Percentiles rank a stretch among this genome's conserved stretches.
Evolutionary conservation across 2,888 invertebrate genomes (phyloP).

Genomic region (Crocallis elinguaria): DNA sequence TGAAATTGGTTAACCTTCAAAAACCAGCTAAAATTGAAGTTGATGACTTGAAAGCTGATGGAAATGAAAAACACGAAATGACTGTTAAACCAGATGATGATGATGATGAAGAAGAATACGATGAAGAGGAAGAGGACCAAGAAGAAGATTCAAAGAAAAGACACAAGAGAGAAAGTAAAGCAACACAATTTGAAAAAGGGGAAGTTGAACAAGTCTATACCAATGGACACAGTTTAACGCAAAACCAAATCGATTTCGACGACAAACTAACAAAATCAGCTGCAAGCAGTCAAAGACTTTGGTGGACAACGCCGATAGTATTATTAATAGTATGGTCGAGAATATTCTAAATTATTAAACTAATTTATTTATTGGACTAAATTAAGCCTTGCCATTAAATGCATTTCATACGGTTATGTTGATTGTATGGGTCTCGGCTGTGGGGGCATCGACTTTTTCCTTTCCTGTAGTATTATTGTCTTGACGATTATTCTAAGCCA

Average conservation of each 20-base stretch:
- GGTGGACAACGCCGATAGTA: slow-evolving; percentile 51
- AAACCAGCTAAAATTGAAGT: slow-evolving; percentile 43
- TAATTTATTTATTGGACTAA: slow-evolving; percentile 76
- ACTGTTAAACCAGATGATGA: slow-evolving; percentile 37
- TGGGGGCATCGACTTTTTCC: slow-evolving; percentile 39
- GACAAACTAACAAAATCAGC: slow-evolving; percentile 34
- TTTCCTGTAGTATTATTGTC: slow-evolving; percentile 27
- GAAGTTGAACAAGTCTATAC: slow-evolving; percentile 56
- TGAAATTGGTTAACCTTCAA: slow-evolving; percentile 68
- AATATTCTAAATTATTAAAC: slow-evolving; percentile 56
- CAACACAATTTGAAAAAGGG: slow-evolving; percentile 63
- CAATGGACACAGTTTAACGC: slow-evolving; percentile 52
- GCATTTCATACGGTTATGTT: slow-evolving; percentile 63
- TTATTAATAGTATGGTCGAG: slow-evolving; percentile 55
- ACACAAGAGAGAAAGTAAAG: slow-evolving; percentile 61
- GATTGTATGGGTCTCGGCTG: slow-evolving; percentile 45
- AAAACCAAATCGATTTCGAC: slow-evolving; percentile 65
- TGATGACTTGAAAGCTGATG: slow-evolving; percentile 59
- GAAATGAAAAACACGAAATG: slow-evolving; percentile 54
- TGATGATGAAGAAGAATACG: slow-evolving; percentile 46
- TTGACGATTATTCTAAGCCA: slow-evolving; percentile 40
- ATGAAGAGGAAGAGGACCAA: slow-evolving; percentile 45
- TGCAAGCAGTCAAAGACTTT: slow-evolving; percentile 33
- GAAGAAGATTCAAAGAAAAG: slow-evolving; percentile 46
- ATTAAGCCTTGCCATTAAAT: slow-evolving; percentile 77